Base-by-base conservation (phyloP, 2,113 vertebrate species). In the Acrocephalus kingi region DNA sequence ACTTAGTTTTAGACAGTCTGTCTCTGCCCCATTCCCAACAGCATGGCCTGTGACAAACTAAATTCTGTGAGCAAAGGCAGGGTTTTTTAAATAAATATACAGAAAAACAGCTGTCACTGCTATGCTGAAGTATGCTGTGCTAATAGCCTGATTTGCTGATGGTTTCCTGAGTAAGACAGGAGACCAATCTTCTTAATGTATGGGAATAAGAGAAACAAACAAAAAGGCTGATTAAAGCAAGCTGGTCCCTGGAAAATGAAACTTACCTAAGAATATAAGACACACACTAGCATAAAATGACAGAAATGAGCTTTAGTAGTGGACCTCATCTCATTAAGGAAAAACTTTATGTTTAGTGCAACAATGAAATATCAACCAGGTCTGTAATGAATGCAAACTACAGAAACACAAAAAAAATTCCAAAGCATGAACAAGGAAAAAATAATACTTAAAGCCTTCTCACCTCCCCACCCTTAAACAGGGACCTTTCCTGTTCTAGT, bases 11-110 rank as follows among this genome's bases (percentile, higher is more conserved):
- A 79, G 55, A 56, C 24, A 83, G 39, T 10, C 43, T 64, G 9
- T 37, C 12, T 46, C 23, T 87, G 64, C 23, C 31, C n/a, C 13
- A n/a, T 24, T 90, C 27, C 27, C 28, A 84, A 30, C 4, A 83
- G 21, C 18, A 81, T 4, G 25, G 23, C 35, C 54, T 62, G 18
- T 61, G 48, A 67, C 7, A 5, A 67, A 28, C 56, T 66, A 45
- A 71, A 27, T 6, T 25, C 17, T 41, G 18, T 0, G 0, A 68
- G 22, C 8, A 91, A 71, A 66, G 22, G 19, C 0, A 2, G 21
- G 6, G 1, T 15, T 58, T 91, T 78, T 51, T 4, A 3, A 19
- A 43, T 31, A 68, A 8, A 28, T 8, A 72, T 17, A 35, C 37
- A 76, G 30, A 67, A 45, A 75, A 90, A 49, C 54, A 78, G 62